Evolutionary conservation across 1,140 invertebrate genomes (phyloP), one percentile per base, ranked within the genome.

Genomic region (Drosophila subobscura): DNA sequence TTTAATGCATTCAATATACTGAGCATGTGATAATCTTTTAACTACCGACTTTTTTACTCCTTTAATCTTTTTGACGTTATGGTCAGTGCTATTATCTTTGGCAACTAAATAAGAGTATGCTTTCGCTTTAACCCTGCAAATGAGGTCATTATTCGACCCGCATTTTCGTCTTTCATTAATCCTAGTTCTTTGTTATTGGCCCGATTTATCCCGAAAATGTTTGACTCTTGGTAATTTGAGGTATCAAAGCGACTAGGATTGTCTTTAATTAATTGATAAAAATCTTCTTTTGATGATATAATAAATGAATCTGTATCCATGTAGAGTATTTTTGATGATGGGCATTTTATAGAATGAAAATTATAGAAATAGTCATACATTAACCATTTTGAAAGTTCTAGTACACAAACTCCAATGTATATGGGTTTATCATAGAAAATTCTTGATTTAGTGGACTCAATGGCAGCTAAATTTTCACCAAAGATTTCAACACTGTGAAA

Each of bases 401-500:
- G 10, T 22, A 47, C 46, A 8, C 14, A 10, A 20, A 47, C 46
- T 5, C 46, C 20, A 25, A 47, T 47, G 20, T 47, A 47, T 12
- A 47, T 47, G 10, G 46, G 46, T n/a, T 47, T 25, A 47, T 47
- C 22, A 47, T 47, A 47, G 0, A 47, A 5, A 47, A 5, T 25
- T 42, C 14, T 14, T 5, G n/a, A 6, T 12, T 29, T 37, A 10
- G n/a, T 29, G 2, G 8, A 29, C 12, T 44, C 22, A 20, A 60
- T 60, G 14, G 58, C 47, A 4, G 47, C 58, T 4, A 52, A 60
- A 22, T 42, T 14, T 2, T 37, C 2, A 4, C 12, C 40, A 23
- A 52, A 44, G 5, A 45, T 44, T 22, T 60, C 10, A 29, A 52
- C 16, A n/a, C 40, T 52, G n/a, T 45, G 27, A 33, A 59, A 60